Evolutionary conservation across 2,888 invertebrate genomes (phyloP).

Genomic region (Mycalesis mineus): DNA sequence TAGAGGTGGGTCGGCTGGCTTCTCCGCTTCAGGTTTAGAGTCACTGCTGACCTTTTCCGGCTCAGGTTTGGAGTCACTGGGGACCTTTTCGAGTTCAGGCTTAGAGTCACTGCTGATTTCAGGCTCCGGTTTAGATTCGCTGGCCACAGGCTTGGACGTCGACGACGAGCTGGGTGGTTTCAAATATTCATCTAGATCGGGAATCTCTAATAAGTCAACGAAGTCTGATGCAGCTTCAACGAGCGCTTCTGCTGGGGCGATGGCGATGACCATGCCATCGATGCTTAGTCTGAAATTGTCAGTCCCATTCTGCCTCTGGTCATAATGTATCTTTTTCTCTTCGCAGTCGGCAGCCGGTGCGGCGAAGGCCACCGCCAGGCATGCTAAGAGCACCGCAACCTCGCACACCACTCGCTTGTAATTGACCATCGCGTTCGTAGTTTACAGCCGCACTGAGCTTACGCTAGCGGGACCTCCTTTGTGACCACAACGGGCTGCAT

Average conservation of each 20-base stretch:
- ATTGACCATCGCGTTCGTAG: constrained; percentile 68
- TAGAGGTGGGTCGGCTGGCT: constrained; percentile 38
- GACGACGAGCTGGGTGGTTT: constrained; percentile 21
- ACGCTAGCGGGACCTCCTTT: constrained; percentile 57
- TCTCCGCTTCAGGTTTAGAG: constrained; percentile 26
- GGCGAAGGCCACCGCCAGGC: constrained; percentile 36
- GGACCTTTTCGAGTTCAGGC: constrained; percentile 24
- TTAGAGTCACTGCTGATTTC: constrained; percentile 5
- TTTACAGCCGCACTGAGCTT: constrained; percentile 55
- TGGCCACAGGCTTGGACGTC: constrained; percentile 2
- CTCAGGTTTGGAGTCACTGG: constrained; percentile 28
- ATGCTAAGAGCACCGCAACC: constrained; percentile 45
- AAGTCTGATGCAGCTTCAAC: constrained; percentile 75
- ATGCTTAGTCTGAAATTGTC: constrained; percentile 85
- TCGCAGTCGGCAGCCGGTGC: constrained; percentile 47
- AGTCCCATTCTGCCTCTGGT: constrained; percentile 87
- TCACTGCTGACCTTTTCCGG: not conserved
- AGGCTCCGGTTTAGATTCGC: constrained; percentile 33
- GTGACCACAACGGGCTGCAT: constrained; percentile 66
- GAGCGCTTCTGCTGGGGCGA: constrained; percentile 80
- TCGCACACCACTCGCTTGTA: constrained; percentile 68
- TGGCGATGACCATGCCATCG: constrained; percentile 82
- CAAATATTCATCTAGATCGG: constrained; percentile 21
- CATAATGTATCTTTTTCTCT: constrained; percentile 55
- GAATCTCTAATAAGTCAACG: constrained; percentile 51